Evolutionary conservation across 2,113 vertebrate species (phyloP).

Genomic region (Rissa tridactyla): DNA sequence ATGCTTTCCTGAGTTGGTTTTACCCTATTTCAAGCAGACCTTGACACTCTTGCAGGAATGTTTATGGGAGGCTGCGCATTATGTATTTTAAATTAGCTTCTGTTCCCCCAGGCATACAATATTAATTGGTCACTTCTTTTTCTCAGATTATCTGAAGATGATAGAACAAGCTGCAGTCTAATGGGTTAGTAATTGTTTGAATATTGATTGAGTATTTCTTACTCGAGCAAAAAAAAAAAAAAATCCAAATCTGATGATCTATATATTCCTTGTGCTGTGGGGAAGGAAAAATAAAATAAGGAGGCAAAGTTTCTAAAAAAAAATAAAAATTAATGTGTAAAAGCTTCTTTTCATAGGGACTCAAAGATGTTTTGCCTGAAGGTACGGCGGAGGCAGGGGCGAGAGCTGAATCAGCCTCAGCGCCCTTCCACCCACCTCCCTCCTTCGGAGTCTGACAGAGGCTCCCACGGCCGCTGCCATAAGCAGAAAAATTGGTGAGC

Average conservation of each 20-base stretch:
- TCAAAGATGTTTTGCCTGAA: background rate
- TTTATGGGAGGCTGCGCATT: background rate
- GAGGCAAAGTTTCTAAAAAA: background rate
- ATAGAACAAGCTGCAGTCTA: background rate
- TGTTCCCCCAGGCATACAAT: background rate
- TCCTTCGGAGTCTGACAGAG: fast-evolving
- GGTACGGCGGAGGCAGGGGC: background rate
- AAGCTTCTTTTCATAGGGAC: background rate
- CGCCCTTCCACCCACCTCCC: background rate
- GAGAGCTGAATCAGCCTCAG: background rate
- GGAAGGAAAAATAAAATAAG: background rate
- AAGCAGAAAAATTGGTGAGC: background rate
- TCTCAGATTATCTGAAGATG: background rate
- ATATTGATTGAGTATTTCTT: background rate
- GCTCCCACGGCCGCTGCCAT: fast-evolving
- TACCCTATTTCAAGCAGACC: background rate
- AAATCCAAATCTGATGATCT: background rate
- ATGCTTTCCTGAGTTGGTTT: background rate
- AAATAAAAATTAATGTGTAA: too few relatives aligned
- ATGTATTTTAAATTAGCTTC: background rate
- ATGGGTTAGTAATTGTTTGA: background rate
- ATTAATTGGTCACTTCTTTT: background rate
- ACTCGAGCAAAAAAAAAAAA: background rate
- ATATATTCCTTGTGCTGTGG: background rate
- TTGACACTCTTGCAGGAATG: background rate